Evolutionary conservation across 2,113 vertebrate species (phyloP), one percentile per base, ranked within the genome.

Genomic region (Menura novaehollandiae): DNA sequence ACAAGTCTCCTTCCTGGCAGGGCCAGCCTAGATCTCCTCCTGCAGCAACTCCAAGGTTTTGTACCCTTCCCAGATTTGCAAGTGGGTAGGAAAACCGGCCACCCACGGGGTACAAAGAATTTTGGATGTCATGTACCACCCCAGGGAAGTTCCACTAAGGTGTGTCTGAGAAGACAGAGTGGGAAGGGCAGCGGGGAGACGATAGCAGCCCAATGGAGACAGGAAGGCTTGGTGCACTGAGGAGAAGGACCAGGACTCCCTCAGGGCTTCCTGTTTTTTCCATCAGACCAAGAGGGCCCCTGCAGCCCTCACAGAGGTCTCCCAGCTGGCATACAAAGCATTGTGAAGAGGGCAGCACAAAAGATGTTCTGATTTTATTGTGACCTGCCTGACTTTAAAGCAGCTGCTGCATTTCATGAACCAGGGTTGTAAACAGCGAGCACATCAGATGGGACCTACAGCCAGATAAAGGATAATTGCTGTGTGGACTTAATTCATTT

Each of bases 371-470:
- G 44, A 22, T 87, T 88, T 89, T 60, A 82, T 93, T 75, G 46
- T 88, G 72, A 93, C 46, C 62, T 79, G n/a, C 55, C 89, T 94
- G 89, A 86, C 80, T 94, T 83, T 73, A 84, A 75, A 94, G 78
- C 73, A 91, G 69, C 68, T 94, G 77, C 83, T 94, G 67, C 81
- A 60, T 77, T 62, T 73, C 90, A 69, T 1, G 2, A 82, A 85
- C 77, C 1, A 19, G 75, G 49, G 66, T 67, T 88, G 82, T 83
- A 86, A 95, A 93, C 41, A 68, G 53, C 0, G 0, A 90, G 63
- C 2, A 1, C 8, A 5, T 75, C 55, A 51, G 75, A 76, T 37
- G 41, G 62, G 74, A 85, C 49, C 81, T 75, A 77, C 51, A 94
- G 78, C 85, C 88, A 80, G 58, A 59, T 79, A 39, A 81, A 91